Conservation (phyloP, 1,140 invertebrate species). For the Palaemon carinicauda region DNA sequence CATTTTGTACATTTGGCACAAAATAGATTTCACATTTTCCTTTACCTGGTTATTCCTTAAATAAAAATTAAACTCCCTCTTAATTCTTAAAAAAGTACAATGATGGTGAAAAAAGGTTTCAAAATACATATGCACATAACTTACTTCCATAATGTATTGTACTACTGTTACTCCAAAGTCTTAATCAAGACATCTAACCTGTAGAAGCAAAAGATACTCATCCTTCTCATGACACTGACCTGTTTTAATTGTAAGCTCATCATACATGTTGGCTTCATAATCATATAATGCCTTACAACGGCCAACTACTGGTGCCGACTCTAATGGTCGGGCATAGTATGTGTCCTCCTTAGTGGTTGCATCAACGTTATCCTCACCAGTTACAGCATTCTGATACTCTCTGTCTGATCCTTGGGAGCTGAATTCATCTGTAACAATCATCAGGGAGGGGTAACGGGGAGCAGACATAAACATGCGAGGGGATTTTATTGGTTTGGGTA, state of each 20-base stretch:
- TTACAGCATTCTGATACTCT: constrained; percentile 57
- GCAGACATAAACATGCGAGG: constrained; percentile 54
- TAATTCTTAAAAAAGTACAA: too few relatives aligned
- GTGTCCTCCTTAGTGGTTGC: constrained; percentile 23
- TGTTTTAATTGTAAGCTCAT: constrained; percentile 84
- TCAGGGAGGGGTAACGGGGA: constrained; percentile 59
- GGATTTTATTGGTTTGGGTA: background rate
- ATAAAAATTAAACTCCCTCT: too few relatives aligned
- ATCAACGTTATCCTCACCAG: constrained; percentile 38
- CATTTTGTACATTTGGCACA: too few relatives aligned
- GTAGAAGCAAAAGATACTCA: too few relatives aligned
- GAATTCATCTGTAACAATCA: constrained; percentile 59
- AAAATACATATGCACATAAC: background rate
- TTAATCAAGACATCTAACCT: background rate
- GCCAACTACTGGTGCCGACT: constrained; percentile 67
- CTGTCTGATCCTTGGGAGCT: constrained; percentile 59
- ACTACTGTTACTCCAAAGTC: background rate
- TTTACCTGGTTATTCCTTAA: too few relatives aligned
- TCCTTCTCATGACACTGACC: constrained; percentile 66
- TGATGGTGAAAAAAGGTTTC: background rate
- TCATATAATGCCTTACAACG: constrained; percentile 86
- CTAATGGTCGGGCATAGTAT: constrained; percentile 49
- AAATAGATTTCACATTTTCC: too few relatives aligned
- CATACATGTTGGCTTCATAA: constrained; percentile 85
- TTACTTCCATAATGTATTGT: background rate